These are phyloP conservation scores for Pituophis catenifer DNA, from an alignment of 2,113 vertebrate genomes.

Conservation along the genomic window DNA sequence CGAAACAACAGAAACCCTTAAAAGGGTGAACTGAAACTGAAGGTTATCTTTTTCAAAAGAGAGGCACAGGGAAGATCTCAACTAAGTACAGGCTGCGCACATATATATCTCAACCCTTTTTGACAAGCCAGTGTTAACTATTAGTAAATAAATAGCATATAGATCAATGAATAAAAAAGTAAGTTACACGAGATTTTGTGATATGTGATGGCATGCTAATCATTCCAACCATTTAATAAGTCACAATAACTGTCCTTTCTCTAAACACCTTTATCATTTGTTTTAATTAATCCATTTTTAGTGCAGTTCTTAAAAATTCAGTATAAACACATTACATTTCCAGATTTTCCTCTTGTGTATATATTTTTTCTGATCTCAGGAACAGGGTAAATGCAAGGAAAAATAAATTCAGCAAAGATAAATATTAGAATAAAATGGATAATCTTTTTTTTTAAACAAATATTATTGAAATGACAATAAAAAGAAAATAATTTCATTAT, in stretches of 20 bases:
- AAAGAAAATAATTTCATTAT: too few species aligned
- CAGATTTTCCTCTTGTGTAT: neutral
- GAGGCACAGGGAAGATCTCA: neutral
- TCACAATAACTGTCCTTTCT: neutral
- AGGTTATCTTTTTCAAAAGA: slow-evolving; percentile 30
- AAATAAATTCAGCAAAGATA: neutral
- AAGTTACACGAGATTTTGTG: neutral
- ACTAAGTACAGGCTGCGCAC: neutral
- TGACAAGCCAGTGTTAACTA: neutral
- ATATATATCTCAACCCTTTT: neutral
- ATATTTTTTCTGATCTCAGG: neutral
- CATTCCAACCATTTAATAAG: neutral
- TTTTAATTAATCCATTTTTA: neutral
- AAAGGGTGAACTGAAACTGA: slow-evolving; percentile 51
- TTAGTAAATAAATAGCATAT: neutral
- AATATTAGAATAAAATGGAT: neutral
- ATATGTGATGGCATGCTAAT: neutral
- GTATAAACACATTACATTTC: neutral
- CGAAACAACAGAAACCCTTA: slow-evolving; percentile 43
- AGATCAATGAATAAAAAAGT: too few species aligned
- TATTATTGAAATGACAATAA: too few species aligned
- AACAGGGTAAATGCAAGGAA: neutral
- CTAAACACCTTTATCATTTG: neutral
- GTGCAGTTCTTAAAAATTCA: neutral
- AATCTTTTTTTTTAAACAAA: too few species aligned